These are phyloP conservation scores for Apodemus sylvaticus DNA, from an alignment of 2,113 vertebrate species.

Conservation along the genomic window DNA sequence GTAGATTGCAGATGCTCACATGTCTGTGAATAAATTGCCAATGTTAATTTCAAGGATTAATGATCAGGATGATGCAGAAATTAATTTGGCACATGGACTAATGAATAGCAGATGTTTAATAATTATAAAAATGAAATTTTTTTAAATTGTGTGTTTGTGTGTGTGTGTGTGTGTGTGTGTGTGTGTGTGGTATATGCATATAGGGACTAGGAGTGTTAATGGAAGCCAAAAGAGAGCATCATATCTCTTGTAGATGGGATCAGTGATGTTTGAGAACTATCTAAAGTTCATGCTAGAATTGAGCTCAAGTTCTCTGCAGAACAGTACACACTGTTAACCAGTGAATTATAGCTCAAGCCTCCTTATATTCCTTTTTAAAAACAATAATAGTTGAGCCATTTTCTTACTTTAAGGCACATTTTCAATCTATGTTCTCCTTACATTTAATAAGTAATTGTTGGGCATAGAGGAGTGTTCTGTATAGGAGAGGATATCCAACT, in stretches of 20 bases:
- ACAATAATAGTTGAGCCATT: not conserved
- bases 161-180: too few relatives aligned
- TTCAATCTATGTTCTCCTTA: not conserved
- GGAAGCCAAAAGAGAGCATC: not conserved
- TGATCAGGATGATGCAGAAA: not conserved
- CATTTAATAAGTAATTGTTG: not conserved
- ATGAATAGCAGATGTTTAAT: not conserved
- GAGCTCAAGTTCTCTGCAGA: not conserved
- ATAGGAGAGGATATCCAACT: not conserved
- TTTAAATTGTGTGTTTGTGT: not conserved
- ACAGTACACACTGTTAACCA: not conserved
- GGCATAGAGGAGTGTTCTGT: not conserved
- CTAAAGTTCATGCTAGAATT: not conserved
- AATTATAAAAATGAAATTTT: not conserved
- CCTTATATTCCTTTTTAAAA: not conserved
- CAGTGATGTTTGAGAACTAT: too few relatives aligned
- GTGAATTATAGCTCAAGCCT: not conserved
- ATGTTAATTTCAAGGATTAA: not conserved
- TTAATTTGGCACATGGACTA: not conserved
- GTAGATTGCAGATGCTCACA: not conserved
- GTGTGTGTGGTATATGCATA: not conserved
- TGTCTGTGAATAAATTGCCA: not conserved
- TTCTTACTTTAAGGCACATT: not conserved
- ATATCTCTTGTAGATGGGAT: not conserved
- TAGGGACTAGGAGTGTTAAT: not conserved